phyloP scores from a whole-genome alignment of 2,797 vertebrate species.

The Myotis findleyi region DNA sequence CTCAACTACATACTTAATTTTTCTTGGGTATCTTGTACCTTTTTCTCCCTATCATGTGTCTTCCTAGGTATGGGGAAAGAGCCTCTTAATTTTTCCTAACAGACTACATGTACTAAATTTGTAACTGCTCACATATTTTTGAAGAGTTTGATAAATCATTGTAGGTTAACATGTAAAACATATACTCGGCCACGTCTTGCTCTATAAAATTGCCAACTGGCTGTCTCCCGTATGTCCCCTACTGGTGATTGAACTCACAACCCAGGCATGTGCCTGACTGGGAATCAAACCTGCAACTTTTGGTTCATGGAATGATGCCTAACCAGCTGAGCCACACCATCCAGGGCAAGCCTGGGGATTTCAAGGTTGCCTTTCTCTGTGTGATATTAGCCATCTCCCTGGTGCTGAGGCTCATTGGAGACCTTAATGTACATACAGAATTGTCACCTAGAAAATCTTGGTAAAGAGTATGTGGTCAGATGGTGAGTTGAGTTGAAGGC shows the following conservation, averaged over 20 bases:
- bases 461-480: neutral
- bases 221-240: neutral
- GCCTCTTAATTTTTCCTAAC: neutral
- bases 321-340: neutral
- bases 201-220: neutral
- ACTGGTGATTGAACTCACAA: neutral
- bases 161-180: neutral
- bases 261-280: neutral
- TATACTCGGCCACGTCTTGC: neutral
- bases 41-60: neutral
- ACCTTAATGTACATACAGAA: neutral
- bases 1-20: neutral
- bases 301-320: neutral
- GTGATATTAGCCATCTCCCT: neutral
- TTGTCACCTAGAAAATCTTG: neutral
- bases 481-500: neutral
- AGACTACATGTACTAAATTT: neutral
- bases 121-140: neutral
- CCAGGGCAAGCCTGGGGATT: neutral
- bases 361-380: neutral
- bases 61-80: neutral
- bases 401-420: neutral
- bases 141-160: neutral
- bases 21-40: neutral
- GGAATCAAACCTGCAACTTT: neutral